These are phyloP conservation scores for Fopius arisanus DNA, from an alignment of 1,140 invertebrate genomes.

Conservation along the genomic window DNA sequence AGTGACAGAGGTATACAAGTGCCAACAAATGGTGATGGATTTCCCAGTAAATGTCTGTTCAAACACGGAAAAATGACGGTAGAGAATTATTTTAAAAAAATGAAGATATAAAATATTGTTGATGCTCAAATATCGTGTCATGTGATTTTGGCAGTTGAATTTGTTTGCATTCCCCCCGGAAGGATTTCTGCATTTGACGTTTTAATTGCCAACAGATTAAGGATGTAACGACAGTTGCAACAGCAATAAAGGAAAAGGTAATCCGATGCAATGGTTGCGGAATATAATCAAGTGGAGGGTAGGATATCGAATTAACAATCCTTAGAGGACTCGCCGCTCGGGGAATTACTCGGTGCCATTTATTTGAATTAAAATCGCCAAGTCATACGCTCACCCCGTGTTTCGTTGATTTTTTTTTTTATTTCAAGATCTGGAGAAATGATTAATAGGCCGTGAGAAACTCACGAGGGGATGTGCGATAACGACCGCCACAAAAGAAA, in stretches of 20 bases:
- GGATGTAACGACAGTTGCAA: conserved; percentile 23
- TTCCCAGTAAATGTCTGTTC: background rate
- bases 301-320: background rate
- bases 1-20: background rate
- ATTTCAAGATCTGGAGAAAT: conserved; percentile 4
- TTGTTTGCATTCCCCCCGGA: background rate
- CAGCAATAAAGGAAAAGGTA: conserved; percentile 20
- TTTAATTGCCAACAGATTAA: conserved; percentile 23
- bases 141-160: background rate
- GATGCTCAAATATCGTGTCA: background rate
- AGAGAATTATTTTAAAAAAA: background rate
- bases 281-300: conserved; percentile 23
- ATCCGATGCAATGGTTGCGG: background rate
- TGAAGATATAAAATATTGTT: background rate
- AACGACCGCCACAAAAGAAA: conserved; percentile 34
- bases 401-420: background rate
- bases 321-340: background rate
- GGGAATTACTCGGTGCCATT: no score
- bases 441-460: conserved; percentile 23
- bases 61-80: no score
- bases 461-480: conserved; percentile 22
- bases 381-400: no score
- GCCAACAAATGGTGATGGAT: background rate
- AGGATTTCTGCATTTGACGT: conserved; percentile 13
- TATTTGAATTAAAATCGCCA: no score